phyloP scores from a whole-genome alignment of 2,797 vertebrate species.

The Lithobates pipiens region DNA sequence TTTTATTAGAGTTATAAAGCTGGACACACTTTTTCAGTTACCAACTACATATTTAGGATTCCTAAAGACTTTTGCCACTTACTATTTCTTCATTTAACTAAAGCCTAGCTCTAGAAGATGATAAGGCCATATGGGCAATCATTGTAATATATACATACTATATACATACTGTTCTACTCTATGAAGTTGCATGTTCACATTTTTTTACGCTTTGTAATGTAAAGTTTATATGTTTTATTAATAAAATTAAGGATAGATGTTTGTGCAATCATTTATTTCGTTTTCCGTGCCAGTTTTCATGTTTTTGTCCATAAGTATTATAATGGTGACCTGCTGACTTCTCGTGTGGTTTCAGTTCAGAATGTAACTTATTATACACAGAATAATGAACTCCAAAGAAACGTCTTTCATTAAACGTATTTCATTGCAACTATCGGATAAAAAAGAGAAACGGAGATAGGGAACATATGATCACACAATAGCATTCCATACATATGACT shows the following conservation, averaged over 20 bases:
- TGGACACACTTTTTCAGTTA: neutral
- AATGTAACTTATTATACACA: too few species aligned
- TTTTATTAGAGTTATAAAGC: constrained; percentile 1
- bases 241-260: constrained; percentile 41
- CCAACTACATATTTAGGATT: neutral
- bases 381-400: too few species aligned
- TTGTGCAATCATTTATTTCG: neutral
- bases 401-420: too few species aligned
- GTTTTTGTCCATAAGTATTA: neutral
- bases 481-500: too few species aligned
- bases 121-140: constrained; percentile 9
- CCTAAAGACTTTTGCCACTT: constrained; percentile 13
- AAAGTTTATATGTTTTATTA: constrained; percentile 44
- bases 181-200: constrained; percentile 15
- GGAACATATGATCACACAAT: too few species aligned
- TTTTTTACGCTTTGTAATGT: constrained; percentile 40
- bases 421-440: too few species aligned
- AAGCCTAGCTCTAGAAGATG: neutral
- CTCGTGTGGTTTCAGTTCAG: neutral
- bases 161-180: constrained; percentile 1
- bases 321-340: neutral
- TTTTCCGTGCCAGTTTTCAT: neutral
- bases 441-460: too few species aligned
- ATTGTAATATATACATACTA: constrained; percentile 17
- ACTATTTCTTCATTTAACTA: constrained; percentile 20